phyloP scores from a whole-genome alignment of 2,888 invertebrate genomes.

The Zaprionus bogoriensis region DNA sequence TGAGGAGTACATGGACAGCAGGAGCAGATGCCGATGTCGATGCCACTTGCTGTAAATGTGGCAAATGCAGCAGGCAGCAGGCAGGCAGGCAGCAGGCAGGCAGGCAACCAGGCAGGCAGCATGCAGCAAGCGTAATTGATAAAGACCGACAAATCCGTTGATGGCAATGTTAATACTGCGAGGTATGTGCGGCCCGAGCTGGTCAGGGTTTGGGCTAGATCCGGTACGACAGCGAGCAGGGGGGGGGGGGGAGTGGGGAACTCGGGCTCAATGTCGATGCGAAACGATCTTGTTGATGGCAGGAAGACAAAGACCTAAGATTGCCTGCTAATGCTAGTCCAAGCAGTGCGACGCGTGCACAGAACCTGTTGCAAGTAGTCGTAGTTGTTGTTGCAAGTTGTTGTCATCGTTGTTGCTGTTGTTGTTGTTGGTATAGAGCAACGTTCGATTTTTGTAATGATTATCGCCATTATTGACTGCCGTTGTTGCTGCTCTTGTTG shows the following conservation, averaged over 20 bases:
- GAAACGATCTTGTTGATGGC: slow-evolving; percentile 77
- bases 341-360: slow-evolving; percentile 58
- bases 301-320: slow-evolving; percentile 76
- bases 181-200: slow-evolving; percentile 36
- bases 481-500: slow-evolving; percentile 37
- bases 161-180: slow-evolving; percentile 70
- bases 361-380: slow-evolving; percentile 55
- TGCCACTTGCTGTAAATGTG: slow-evolving; percentile 69
- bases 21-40: slow-evolving; percentile 45
- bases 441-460: slow-evolving; percentile 69
- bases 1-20: slow-evolving; percentile 7
- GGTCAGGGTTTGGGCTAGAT: slow-evolving; percentile 15
- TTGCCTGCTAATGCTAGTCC: slow-evolving; percentile 55
- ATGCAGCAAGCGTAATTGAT: slow-evolving; percentile 72
- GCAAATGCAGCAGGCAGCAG: slow-evolving; percentile 48
- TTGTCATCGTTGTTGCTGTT: slow-evolving; percentile 15
- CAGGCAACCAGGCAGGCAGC: slow-evolving; percentile 45
- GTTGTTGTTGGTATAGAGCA: slow-evolving; percentile 40
- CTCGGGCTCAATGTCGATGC: slow-evolving; percentile 65
- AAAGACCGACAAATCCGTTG: slow-evolving; percentile 79
- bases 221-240: background rate
- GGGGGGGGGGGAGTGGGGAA: background rate
- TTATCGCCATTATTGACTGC: slow-evolving; percentile 68
- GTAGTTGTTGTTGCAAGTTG: slow-evolving; percentile 9
- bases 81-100: slow-evolving; percentile 12